Percentiles rank a stretch among this genome's conserved stretches.
Evolutionary conservation across 2,888 invertebrate species (phyloP).

Genomic region (Dynastes hyllus): DNA sequence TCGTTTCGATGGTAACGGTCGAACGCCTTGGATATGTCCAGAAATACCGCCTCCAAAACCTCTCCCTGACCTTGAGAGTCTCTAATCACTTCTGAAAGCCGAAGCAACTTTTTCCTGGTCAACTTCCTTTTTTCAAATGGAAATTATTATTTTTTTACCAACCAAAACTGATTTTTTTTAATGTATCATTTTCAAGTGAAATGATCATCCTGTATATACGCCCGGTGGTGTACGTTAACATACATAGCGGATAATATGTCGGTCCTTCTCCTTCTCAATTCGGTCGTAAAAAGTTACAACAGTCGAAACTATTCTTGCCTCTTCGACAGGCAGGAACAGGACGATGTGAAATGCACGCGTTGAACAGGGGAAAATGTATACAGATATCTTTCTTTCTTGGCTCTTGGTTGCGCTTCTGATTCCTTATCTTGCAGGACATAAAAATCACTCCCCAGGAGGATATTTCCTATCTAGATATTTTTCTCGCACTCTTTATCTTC

Average conservation of each 20-base stretch:
- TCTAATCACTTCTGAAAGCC: too few relatives aligned
- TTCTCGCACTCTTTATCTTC: slow-evolving; percentile 25
- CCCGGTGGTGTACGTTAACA: slow-evolving; percentile 18
- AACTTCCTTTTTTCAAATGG: too few relatives aligned
- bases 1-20: too few relatives aligned
- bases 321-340: neutral
- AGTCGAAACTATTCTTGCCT: slow-evolving; percentile 56
- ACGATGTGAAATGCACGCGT: neutral
- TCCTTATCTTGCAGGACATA: slow-evolving; percentile 40
- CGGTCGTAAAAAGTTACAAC: slow-evolving; percentile 69
- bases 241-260: slow-evolving; percentile 59
- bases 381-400: slow-evolving; percentile 14
- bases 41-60: too few relatives aligned
- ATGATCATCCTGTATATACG: too few relatives aligned
- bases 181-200: too few relatives aligned
- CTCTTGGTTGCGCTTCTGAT: slow-evolving; percentile 3
- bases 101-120: too few relatives aligned
- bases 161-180: too few relatives aligned
- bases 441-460: slow-evolving; percentile 37
- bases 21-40: too few relatives aligned
- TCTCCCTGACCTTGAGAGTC: too few relatives aligned
- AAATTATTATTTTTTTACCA: too few relatives aligned
- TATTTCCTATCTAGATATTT: slow-evolving; percentile 34
- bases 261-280: slow-evolving; percentile 49
- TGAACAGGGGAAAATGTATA: slow-evolving; percentile 13